phyloP scores from a whole-genome alignment of 2,888 invertebrate genomes.

The Antitype chi region DNA sequence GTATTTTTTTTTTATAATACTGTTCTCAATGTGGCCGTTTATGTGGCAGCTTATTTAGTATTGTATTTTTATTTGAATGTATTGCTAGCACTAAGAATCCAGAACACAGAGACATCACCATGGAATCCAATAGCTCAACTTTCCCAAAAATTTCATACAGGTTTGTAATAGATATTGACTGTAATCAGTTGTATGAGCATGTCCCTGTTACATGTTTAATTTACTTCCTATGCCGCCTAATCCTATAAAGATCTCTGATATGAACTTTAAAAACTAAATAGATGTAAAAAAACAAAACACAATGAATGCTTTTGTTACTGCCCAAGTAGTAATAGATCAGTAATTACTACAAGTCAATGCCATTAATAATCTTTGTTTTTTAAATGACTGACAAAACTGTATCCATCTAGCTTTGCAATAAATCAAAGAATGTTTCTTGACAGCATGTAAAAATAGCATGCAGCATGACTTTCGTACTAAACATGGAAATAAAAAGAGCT shows the following conservation, averaged over 20 bases:
- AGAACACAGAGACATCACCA: constrained; percentile 75
- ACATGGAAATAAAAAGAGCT: background rate
- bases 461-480: constrained; percentile 7
- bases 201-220: constrained; percentile 9
- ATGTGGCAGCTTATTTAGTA: constrained; percentile 38
- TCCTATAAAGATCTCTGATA: background rate
- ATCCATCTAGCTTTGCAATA: background rate
- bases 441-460: constrained; percentile 3
- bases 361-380: background rate
- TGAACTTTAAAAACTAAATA: background rate
- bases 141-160: constrained; percentile 80
- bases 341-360: constrained; percentile 1
- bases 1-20: background rate
- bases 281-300: background rate
- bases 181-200: constrained; percentile 49
- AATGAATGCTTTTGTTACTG: background rate
- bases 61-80: constrained; percentile 62
- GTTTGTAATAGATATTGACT: constrained; percentile 78
- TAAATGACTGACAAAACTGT: background rate
- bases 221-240: background rate
- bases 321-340: constrained; percentile 5
- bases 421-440: background rate
- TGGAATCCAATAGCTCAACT: constrained; percentile 84
- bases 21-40: constrained; percentile 11
- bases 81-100: constrained; percentile 78